Base-by-base conservation (phyloP, 2,888 invertebrate species). In the Nephrotoma guestfalica region DNA sequence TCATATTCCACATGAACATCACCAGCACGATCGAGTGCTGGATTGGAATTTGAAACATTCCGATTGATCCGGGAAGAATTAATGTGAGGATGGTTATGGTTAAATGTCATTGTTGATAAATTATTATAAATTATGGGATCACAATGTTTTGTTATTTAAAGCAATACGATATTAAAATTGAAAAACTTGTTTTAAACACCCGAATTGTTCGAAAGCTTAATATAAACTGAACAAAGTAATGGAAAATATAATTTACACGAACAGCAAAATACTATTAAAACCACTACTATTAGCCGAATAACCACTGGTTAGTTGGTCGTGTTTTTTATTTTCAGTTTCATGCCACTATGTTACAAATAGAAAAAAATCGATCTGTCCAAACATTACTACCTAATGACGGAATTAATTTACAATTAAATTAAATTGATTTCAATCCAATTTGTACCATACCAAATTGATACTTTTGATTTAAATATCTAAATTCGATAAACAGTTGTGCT, bases 1-100 rank as follows among this genome's bases (percentile, higher is more conserved):
- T 92, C 91, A 88, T 92, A 92, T 88, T 92, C 91, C 87, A 92
- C 91, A 87, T 91, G 91, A 86, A 91, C 88, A 88, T 91, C 91
- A 6, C 86, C 57, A 18, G 57, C 18, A 47, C 89, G 88, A 57
- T 88, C 88, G 88, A 91, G 87, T n/a, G 90, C 88, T 86, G 91
- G 91, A 90, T 91, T 91, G 4, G 91, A 91, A 88, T 89, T 91
- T 40, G 90, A 89, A 87, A 90, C 87, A 87, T 90, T 90, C 86
- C 91, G 90, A 88, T 86, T 85, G 47, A 90, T 90, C 86, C 88
- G 88, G 86, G 87, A 87, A 86, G 83, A 85, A 84, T 85, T 57
- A 41, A 87, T 84, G 40, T 42, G 45, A 85, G 15, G 1, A 85
- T 85, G 18, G 9, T 57, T 18, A 57, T 15, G 18, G 18, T 71